Base-by-base conservation (phyloP, 2,797 vertebrate genomes). In the Xenentodon cancila region DNA sequence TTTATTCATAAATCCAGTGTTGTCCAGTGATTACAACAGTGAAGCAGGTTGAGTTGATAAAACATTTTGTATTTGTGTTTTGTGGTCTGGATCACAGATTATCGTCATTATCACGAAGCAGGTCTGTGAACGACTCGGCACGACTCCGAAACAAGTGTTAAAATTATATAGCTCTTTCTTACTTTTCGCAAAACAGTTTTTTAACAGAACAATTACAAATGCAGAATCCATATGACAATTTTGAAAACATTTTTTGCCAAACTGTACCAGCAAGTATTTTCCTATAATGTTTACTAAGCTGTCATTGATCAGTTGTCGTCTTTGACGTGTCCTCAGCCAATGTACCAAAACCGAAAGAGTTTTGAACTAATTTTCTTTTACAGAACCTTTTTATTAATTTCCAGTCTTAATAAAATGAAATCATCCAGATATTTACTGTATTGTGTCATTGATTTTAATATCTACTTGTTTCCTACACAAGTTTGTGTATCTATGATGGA, bases 321-420 rank as follows among this genome's bases (percentile, higher is more conserved):
- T 76, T 15, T 59, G 34, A 27, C 22, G 19, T 59, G 43, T 64
- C 63, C 55, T 52, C 64, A 61, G 27, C 15, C 1, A 21, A 54
- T 83, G 64, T 61, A 79, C 64, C n/a, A n/a, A n/a, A n/a, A 64
- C 59, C 34, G 48, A 50, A 20, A 47, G 34, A 9, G 19, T 30
- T 61, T 61, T 34, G 2, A 67, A 54, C 22, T 43, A 64, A 59
- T 51, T 68, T 77, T 74, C 13, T 70, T 77, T 82, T 73, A 53
- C 64, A 65, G 34, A 71, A 59, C 22, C n/a, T 69, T 80, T 85
- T 67, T 68, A 49, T 48, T 56, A 13, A 71, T 59, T 68, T 45
- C 58, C 19, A 62, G 52, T 59, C 46, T 34, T 67, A 89, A 90
- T 88, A 84, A 90, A 87, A 58, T 30, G 1, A 4, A 49, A 47